phyloP scores from a whole-genome alignment of 1,140 invertebrate species.

The Drosophila repleta region DNA sequence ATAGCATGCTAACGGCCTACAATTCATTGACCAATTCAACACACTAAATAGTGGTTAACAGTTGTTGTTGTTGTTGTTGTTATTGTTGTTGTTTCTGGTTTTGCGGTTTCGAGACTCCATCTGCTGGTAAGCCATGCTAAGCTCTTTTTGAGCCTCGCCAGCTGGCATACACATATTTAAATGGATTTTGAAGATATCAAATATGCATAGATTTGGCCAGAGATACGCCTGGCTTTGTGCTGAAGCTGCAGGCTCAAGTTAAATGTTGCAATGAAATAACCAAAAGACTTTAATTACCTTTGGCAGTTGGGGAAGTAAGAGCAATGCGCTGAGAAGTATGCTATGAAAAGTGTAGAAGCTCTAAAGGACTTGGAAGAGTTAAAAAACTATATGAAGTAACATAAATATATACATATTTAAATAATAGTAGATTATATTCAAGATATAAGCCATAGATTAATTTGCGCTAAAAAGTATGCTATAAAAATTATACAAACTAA shows the following conservation, averaged over 20 bases:
- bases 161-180: not conserved
- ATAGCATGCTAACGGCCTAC: conserved; percentile 45
- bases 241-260: too few species aligned
- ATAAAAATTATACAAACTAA: too few species aligned
- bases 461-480: too few species aligned
- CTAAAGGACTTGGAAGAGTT: not conserved
- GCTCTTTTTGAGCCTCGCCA: not conserved
- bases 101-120: not conserved
- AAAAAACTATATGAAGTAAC: not conserved
- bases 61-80: conserved; percentile 12
- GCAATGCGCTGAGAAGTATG: conserved; percentile 16
- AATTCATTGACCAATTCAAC: conserved; percentile 51
- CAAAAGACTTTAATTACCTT: too few species aligned
- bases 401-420: not conserved
- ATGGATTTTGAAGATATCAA: not conserved
- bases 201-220: not conserved
- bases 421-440: not conserved
- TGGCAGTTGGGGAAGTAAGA: not conserved
- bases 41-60: conserved; percentile 30
- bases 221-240: too few species aligned
- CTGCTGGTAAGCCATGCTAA: not conserved
- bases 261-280: not conserved
- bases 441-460: too few species aligned
- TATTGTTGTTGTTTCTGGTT: conserved; percentile 1
- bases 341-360: not conserved